phyloP scores from a whole-genome alignment of 2,113 vertebrate species.

The Crypturellus undulatus region DNA sequence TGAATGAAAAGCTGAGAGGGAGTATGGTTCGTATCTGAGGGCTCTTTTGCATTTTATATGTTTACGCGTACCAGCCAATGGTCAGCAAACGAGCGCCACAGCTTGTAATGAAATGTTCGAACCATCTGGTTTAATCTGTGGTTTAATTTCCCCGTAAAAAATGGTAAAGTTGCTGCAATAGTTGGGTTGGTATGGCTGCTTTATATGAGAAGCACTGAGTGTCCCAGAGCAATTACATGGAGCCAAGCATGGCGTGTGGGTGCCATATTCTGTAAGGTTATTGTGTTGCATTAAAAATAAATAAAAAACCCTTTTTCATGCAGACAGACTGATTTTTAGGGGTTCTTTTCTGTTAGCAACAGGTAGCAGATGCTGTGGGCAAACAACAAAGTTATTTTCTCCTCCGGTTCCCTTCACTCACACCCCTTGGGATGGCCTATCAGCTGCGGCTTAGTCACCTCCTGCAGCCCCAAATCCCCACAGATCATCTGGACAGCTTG shows the following conservation, averaged over 20 bases:
- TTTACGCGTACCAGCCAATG: constrained; percentile 65
- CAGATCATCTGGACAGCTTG: not conserved
- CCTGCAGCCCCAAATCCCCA: not conserved
- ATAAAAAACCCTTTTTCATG: not conserved
- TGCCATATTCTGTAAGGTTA: constrained; percentile 36
- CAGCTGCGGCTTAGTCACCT: not conserved
- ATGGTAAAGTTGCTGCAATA: constrained; percentile 56
- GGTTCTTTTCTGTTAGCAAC: not conserved
- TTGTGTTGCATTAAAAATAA: constrained; percentile 30
- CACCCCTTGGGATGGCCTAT: too few relatives aligned
- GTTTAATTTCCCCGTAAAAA: constrained; percentile 65
- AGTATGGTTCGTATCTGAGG: constrained; percentile 51
- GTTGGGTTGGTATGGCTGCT: not conserved
- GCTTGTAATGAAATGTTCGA: constrained; percentile 57
- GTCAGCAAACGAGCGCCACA: constrained; percentile 44
- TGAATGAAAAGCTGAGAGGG: constrained; percentile 48
- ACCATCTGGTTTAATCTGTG: constrained; percentile 66
- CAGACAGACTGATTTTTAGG: not conserved
- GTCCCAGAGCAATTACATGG: constrained; percentile 58
- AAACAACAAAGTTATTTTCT: not conserved
- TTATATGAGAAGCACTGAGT: constrained; percentile 39
- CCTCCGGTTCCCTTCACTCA: not conserved
- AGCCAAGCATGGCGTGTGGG: constrained; percentile 23
- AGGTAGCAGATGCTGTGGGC: constrained; percentile 14
- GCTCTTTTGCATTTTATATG: constrained; percentile 69